phyloP scores from a whole-genome alignment of 2,888 invertebrate genomes.

The Trachelus iudaicus region DNA sequence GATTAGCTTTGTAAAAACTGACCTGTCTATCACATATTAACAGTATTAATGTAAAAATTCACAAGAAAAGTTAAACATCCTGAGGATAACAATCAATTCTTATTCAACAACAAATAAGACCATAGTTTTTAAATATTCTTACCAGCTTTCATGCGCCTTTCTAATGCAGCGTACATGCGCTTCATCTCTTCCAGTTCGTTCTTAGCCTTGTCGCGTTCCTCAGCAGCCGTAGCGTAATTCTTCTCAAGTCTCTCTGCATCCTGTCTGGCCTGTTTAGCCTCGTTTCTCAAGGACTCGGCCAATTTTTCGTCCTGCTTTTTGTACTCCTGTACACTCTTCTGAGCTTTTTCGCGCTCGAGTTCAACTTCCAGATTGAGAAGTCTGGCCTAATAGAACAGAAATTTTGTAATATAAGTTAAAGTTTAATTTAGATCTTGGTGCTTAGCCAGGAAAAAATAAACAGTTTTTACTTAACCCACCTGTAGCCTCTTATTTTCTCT shows the following conservation, averaged over 20 bases:
- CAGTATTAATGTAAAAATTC: neutral
- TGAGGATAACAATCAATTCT: neutral
- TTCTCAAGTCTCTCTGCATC: conserved; percentile 84
- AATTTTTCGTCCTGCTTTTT: conserved; percentile 72
- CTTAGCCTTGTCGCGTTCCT: conserved; percentile 80
- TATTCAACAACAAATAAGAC: neutral
- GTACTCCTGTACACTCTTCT: conserved; percentile 49
- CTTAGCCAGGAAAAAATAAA: neutral
- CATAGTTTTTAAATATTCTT: conserved; percentile 6
- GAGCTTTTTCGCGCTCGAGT: conserved; percentile 76
- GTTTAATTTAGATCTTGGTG: no score
- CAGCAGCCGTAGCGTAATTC: conserved; percentile 80
- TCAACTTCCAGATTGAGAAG: conserved; percentile 86
- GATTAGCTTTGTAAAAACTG: neutral
- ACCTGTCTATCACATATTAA: neutral
- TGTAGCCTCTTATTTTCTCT: conserved; percentile 85
- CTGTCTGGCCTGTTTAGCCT: conserved; percentile 81
- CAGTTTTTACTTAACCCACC: conserved; percentile 33
- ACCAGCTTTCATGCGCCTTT: conserved; percentile 70
- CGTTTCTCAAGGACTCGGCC: conserved; percentile 77
- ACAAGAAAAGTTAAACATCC: neutral
- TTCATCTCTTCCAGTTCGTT: conserved; percentile 84
- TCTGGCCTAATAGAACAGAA: conserved; percentile 68
- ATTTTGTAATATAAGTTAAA: neutral
- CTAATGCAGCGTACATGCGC: conserved; percentile 80